Percentiles rank a stretch among this genome's conserved stretches.
These are phyloP conservation scores for Homarus gammarus DNA, from an alignment of 2,888 invertebrate species.

Conservation along the genomic window DNA sequence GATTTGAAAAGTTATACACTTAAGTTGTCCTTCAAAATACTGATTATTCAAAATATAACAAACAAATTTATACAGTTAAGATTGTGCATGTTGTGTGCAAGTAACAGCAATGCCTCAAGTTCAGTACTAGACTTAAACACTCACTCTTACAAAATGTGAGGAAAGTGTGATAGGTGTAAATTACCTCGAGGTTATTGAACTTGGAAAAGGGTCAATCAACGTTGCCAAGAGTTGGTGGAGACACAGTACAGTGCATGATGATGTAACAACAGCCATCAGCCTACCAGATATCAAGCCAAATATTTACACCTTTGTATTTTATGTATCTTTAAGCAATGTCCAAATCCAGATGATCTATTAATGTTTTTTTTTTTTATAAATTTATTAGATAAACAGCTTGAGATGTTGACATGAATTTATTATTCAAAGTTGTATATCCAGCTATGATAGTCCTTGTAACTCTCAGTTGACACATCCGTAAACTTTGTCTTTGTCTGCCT, in stretches of 20 bases:
- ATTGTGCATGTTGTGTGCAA: too few species aligned
- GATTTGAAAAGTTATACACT: neutral
- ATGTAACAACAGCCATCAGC: neutral
- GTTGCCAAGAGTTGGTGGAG: neutral
- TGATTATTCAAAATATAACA: neutral
- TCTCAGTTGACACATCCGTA: too few species aligned
- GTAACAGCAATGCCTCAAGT: too few species aligned
- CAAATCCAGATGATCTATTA: neutral
- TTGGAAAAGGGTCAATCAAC: neutral
- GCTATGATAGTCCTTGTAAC: too few species aligned
- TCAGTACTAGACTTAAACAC: neutral
- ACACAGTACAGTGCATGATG: neutral
- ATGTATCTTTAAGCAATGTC: neutral
- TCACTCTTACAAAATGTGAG: neutral
- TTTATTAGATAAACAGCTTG: too few species aligned
- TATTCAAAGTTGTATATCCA: too few species aligned
- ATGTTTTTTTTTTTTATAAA: too few species aligned
- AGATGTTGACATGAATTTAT: too few species aligned
- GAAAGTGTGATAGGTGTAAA: neutral
- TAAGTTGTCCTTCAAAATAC: neutral
- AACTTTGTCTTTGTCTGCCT: too few species aligned
- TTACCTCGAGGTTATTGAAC: neutral
- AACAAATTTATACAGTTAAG: too few species aligned
- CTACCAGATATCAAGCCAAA: slow-evolving; percentile 10
- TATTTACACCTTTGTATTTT: neutral